Evolutionary conservation across 2,888 invertebrate species (phyloP).

Genomic region (Tetragonula carbonaria): DNA sequence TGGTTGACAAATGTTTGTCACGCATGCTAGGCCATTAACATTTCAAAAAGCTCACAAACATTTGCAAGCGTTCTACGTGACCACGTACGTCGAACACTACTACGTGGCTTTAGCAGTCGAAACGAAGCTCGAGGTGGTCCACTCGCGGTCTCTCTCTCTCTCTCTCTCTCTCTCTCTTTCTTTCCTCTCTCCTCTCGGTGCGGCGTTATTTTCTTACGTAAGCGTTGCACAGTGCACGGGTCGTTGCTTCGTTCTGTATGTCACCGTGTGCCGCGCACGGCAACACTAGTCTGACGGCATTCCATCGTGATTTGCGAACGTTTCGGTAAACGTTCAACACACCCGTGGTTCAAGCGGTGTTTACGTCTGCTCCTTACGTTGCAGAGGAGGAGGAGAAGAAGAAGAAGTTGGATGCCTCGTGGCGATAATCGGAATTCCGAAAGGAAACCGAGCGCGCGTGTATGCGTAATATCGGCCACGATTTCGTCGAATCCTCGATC

Average conservation of each 20-base stretch:
- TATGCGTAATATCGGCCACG: neutral
- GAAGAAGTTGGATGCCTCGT: conserved; percentile 1
- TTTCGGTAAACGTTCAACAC: conserved; percentile 80
- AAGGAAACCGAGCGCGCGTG: neutral
- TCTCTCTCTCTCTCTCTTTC: neutral
- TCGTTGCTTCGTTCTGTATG: conserved; percentile 77
- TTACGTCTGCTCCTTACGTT: conserved; percentile 69
- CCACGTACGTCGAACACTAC: neutral
- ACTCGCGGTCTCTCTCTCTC: neutral
- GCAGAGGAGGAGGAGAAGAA: conserved; percentile 31
- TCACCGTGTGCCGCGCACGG: conserved; percentile 76
- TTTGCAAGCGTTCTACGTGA: conserved; percentile 9
- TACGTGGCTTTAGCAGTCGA: conserved; percentile 16
- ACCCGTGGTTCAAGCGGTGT: conserved; percentile 72
- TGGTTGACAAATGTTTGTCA: conserved; percentile 16
- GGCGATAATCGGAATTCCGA: conserved; percentile 31
- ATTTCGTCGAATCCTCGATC: neutral
- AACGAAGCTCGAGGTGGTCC: conserved; percentile 53
- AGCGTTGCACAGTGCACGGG: conserved; percentile 73
- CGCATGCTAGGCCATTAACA: neutral
- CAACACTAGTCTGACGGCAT: conserved; percentile 81
- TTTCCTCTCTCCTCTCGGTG: neutral
- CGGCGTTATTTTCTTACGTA: conserved; percentile 77
- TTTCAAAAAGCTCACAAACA: conserved; percentile 16
- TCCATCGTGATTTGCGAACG: conserved; percentile 82